A percentile compares a stretch with the other conserved stretches of the same genome.
These are phyloP conservation scores for Miniopterus natalensis DNA, from an alignment of 2,113 vertebrate species.

Conservation along the genomic window DNA sequence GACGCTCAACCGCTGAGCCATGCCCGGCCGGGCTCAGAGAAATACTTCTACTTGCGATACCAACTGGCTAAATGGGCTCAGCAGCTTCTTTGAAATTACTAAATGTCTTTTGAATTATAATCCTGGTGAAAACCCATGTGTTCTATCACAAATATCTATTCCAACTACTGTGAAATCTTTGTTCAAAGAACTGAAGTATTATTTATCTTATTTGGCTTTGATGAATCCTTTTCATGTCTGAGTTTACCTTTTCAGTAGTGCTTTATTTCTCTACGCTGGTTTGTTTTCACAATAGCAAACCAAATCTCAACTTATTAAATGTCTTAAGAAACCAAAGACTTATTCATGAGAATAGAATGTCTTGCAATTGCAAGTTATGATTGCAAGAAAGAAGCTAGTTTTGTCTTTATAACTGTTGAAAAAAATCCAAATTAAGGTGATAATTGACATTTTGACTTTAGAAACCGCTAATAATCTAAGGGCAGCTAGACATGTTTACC, in stretches of 20 bases:
- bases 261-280: not conserved
- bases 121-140: not conserved
- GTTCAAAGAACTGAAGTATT: not conserved
- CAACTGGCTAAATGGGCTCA: not conserved
- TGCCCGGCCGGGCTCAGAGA: not conserved
- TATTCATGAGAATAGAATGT: constrained; percentile 28
- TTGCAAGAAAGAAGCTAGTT: not conserved
- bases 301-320: not conserved
- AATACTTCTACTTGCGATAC: not conserved
- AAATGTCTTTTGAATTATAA: constrained; percentile 23
- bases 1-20: too few species aligned
- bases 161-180: constrained; percentile 6
- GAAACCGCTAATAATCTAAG: not conserved
- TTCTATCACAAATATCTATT: not conserved
- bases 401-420: not conserved
- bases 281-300: constrained; percentile 13
- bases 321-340: not conserved
- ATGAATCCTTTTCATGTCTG: not conserved
- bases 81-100: not conserved
- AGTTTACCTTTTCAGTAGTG: not conserved
- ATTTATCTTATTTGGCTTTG: not conserved
- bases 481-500: not conserved
- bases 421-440: not conserved
- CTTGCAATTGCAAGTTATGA: constrained; percentile 20
- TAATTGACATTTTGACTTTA: constrained; percentile 36